Percentiles rank a stretch among this genome's conserved stretches.
Evolutionary conservation across 2,113 vertebrate species (phyloP).

Genomic region (Brachypteracias leptosomus): DNA sequence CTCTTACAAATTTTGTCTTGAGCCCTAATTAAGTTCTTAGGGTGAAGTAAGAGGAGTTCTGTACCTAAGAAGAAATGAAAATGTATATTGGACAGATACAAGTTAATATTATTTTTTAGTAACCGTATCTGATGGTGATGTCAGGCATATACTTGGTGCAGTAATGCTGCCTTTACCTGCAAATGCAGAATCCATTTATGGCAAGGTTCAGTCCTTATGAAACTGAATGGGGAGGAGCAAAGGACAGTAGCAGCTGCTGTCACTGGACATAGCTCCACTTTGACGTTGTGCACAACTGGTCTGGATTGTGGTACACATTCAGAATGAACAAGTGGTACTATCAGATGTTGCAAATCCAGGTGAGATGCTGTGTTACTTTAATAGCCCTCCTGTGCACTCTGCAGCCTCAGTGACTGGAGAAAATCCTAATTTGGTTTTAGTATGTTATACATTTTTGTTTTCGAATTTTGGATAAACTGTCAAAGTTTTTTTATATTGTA

Average conservation of each 20-base stretch:
- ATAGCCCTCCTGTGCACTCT: neutral
- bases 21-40: neutral
- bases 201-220: neutral
- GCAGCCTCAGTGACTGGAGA: neutral
- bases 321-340: neutral
- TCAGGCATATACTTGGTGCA: neutral
- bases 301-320: neutral
- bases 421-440: neutral
- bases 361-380: neutral
- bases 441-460: neutral
- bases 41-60: neutral
- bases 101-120: neutral
- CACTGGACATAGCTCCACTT: neutral
- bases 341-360: neutral
- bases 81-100: neutral
- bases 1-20: neutral
- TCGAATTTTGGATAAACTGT: neutral
- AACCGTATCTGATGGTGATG: neutral
- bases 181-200: neutral
- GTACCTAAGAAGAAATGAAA: neutral
- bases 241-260: neutral
- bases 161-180: neutral
- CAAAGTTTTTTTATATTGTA: neutral
- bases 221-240: neutral
- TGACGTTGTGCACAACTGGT: neutral